These are phyloP conservation scores for Rhinoraja longicauda DNA, from an alignment of 2,797 vertebrate genomes.

Conservation along the genomic window DNA sequence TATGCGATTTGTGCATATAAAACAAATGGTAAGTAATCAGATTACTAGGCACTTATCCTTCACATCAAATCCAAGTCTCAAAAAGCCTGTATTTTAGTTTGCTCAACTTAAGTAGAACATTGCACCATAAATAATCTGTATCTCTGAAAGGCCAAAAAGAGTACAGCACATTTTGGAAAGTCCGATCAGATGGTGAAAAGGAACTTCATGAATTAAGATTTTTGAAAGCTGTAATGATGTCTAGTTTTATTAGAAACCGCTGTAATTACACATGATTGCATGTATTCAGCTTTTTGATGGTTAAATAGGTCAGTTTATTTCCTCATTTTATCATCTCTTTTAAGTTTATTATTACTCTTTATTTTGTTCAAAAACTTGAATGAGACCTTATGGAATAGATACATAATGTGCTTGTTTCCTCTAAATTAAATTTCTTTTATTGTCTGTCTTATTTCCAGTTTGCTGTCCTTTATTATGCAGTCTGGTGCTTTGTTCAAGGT, in stretches of 20 bases:
- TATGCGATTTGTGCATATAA: background rate
- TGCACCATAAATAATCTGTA: background rate
- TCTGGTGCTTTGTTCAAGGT: conserved; percentile 48
- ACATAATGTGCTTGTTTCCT: conserved; percentile 50
- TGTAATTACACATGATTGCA: conserved; percentile 63
- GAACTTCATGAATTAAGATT: conserved; percentile 57
- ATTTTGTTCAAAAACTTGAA: conserved; percentile 43
- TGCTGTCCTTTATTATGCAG: conserved; percentile 49
- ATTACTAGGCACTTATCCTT: conserved; percentile 35
- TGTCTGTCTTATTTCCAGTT: conserved; percentile 47
- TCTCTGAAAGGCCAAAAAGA: background rate
- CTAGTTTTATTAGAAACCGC: conserved; percentile 51
- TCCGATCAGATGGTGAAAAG: conserved; percentile 51
- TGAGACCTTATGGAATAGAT: conserved; percentile 56
- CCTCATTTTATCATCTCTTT: conserved; percentile 58
- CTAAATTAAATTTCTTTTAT: conserved; percentile 40
- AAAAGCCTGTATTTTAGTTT: background rate
- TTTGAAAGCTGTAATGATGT: conserved; percentile 55
- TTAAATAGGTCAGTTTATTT: conserved; percentile 50
- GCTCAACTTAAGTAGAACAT: background rate
- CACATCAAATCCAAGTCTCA: background rate
- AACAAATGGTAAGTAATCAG: background rate
- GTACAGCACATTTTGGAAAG: background rate
- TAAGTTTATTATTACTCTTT: conserved; percentile 46
- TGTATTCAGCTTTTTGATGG: conserved; percentile 61